These are phyloP conservation scores for Astur gentilis DNA, from an alignment of 2,113 vertebrate genomes.

Conservation along the genomic window DNA sequence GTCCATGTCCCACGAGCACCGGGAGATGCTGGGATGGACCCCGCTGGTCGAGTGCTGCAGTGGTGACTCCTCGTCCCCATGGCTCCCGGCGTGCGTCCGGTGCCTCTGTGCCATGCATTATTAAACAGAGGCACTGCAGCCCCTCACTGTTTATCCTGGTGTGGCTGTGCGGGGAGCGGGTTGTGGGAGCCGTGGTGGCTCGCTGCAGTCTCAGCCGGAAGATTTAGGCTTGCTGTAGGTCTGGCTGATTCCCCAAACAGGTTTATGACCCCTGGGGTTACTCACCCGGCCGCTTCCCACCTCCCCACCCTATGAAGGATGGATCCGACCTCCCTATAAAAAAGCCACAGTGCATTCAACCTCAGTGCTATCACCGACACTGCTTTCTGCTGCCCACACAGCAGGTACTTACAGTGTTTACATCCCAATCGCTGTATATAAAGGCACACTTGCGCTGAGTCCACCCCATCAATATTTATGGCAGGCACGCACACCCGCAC, in stretches of 20 bases:
- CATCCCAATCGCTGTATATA: background rate
- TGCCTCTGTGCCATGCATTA: constrained; percentile 26
- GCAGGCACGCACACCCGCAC: background rate
- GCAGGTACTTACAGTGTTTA: background rate
- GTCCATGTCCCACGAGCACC: accelerated
- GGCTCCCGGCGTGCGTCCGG: background rate
- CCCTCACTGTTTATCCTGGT: background rate
- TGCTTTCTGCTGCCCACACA: background rate
- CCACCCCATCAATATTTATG: constrained; percentile 55
- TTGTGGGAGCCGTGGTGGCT: background rate
- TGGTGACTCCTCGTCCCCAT: background rate
- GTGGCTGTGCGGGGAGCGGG: background rate
- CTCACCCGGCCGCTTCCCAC: background rate
- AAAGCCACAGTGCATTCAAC: background rate
- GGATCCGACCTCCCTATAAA: background rate
- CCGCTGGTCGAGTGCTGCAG: background rate
- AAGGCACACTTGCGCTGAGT: background rate
- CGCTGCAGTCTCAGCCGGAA: background rate
- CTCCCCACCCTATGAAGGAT: background rate
- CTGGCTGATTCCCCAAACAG: background rate
- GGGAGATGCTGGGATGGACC: background rate
- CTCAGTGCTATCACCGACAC: background rate
- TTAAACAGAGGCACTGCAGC: constrained; percentile 51
- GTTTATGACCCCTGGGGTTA: background rate
- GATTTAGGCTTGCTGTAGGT: background rate